Base-by-base conservation (phyloP, 2,113 vertebrate species). In the Chionodraco myersi region DNA sequence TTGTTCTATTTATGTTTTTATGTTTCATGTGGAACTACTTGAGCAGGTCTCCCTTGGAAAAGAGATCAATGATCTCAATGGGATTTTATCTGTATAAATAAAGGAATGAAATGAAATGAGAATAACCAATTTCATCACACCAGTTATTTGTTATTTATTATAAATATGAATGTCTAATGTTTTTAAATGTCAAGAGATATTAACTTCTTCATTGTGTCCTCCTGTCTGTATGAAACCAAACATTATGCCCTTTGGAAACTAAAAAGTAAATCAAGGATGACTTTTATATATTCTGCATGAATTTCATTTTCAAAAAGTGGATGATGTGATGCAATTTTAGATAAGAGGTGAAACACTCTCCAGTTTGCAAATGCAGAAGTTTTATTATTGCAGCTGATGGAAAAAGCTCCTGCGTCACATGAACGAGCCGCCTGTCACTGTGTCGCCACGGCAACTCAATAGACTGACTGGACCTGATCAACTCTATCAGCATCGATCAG, bases 251-350 rank as follows among this genome's bases (percentile, higher is more conserved):
- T 45, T 26, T 45, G 18, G 26, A 57, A 6, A 57, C 41, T 57
- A 16, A 3, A 58, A 23, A 69, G 6, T 15, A 16, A 52, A 53
- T 49, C 11, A 5, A 16, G 7, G 8, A 5, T 34, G 65, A 45
- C 58, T 74, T 74, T 47, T 30, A 5, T 58, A 3, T 48, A 1
- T 30, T 36, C 62, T 58, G 44, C 14, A 6, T 21, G 8, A 51
- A 41, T 49, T 51, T 76, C n/a, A 41, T 58, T 76, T 59, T 59
- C 54, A 21, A 9, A 59, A 67, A 59, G 54, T 10, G 41, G 52
- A 67, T 12, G 74, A 66, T 21, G 11, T 75, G 73, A 76, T 76
- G 63, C 45, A 76, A 59, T 67, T 67, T 51, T 23, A 67, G 74
- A 66, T 66, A 67, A 67, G 51, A 41, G 45, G 3, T 13, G 2